Evolutionary conservation across 2,888 invertebrate species (phyloP).

Genomic region (Onthophagus sagittarius): DNA sequence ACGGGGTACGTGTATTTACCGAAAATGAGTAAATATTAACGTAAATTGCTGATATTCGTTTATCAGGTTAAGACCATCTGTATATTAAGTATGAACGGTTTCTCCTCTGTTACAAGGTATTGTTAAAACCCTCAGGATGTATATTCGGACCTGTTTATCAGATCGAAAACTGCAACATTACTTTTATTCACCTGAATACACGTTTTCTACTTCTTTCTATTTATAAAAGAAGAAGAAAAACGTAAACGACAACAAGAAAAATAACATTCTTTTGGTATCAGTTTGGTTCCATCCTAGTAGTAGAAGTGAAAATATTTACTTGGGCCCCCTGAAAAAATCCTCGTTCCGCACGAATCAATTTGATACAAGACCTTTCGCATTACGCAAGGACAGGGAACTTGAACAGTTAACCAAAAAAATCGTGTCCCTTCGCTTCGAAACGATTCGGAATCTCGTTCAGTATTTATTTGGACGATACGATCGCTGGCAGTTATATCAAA

Average conservation of each 20-base stretch:
- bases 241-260: not conserved
- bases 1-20: not conserved
- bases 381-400: conserved; percentile 24
- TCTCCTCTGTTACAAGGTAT: not conserved
- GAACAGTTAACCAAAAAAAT: conserved; percentile 23
- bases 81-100: not conserved
- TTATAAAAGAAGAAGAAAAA: not conserved
- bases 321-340: conserved; percentile 5
- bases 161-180: not conserved
- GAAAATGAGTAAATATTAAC: not conserved
- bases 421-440: not conserved
- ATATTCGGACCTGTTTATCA: not conserved
- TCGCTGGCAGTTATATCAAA: conserved; percentile 43
- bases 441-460: conserved; percentile 11
- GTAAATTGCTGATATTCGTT: not conserved
- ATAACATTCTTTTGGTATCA: not conserved
- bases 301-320: conserved; percentile 27
- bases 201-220: not conserved
- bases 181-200: not conserved
- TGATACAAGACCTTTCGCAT: conserved; percentile 27
- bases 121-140: not conserved
- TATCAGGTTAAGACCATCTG: not conserved
- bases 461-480: conserved; percentile 26
- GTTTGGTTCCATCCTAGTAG: conserved; percentile 13
- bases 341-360: conserved; percentile 25